A percentile compares a stretch with the other conserved stretches of the same genome.
Evolutionary conservation across 2,797 vertebrate genomes (phyloP).

Genomic region (Pristis pectinata): DNA sequence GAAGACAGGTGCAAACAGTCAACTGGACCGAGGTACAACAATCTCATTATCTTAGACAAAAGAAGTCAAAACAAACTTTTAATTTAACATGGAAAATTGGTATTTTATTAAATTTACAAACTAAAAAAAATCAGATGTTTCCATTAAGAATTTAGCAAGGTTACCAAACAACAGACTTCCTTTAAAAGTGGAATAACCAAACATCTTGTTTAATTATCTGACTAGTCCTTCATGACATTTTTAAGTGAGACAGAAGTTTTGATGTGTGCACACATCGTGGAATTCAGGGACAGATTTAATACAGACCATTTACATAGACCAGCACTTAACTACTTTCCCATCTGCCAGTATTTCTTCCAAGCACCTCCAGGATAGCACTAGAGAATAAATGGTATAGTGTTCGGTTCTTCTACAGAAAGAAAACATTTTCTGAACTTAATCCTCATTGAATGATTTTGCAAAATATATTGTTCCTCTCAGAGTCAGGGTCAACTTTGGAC

Average conservation of each 20-base stretch:
- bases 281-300: constrained; percentile 18
- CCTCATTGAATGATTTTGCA: neutral
- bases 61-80: neutral
- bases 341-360: constrained; percentile 1
- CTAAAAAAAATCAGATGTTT: neutral
- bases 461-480: constrained; percentile 28
- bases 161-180: constrained; percentile 14
- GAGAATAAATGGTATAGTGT: constrained; percentile 3
- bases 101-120: constrained; percentile 7
- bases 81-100: neutral
- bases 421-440: constrained; percentile 35
- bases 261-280: neutral
- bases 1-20: constrained; percentile 27
- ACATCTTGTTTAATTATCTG: neutral
- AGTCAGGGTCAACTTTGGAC: neutral
- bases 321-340: constrained; percentile 22
- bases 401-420: constrained; percentile 17
- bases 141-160: neutral
- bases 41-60: constrained; percentile 1
- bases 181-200: constrained; percentile 18
- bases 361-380: neutral
- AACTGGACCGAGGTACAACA: constrained; percentile 16
- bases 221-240: constrained; percentile 7
- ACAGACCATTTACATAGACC: constrained; percentile 9
- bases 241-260: constrained; percentile 12